These are phyloP conservation scores for Parnassius mnemosyne DNA, from an alignment of 2,888 invertebrate species.

Conservation along the genomic window DNA sequence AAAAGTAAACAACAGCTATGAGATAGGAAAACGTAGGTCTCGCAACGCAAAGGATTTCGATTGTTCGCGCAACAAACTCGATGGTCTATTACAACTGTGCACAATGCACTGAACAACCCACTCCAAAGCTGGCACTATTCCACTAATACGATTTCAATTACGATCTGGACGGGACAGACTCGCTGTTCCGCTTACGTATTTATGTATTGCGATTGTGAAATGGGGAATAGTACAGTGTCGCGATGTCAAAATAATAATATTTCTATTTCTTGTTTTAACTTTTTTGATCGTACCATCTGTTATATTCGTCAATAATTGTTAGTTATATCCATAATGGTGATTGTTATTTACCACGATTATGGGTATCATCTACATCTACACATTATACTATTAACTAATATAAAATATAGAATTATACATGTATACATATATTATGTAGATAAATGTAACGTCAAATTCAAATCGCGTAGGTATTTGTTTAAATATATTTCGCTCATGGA, in stretches of 20 bases:
- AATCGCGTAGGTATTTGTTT: too few species aligned
- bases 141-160: constrained; percentile 39
- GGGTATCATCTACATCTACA: too few species aligned
- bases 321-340: too few species aligned
- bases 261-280: background rate
- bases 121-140: constrained; percentile 34
- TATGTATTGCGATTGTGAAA: constrained; percentile 19
- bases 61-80: constrained; percentile 22
- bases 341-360: too few species aligned
- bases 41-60: constrained; percentile 13
- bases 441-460: too few species aligned
- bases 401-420: too few species aligned
- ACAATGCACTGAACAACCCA: constrained; percentile 26
- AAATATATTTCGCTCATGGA: too few species aligned
- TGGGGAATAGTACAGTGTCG: constrained; percentile 8
- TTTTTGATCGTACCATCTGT: too few species aligned
- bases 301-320: too few species aligned
- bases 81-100: constrained; percentile 9
- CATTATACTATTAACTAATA: too few species aligned
- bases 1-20: background rate
- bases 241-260: constrained; percentile 9
- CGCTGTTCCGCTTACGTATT: constrained; percentile 18
- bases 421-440: too few species aligned
- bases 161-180: constrained; percentile 33
- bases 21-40: constrained; percentile 2